These are phyloP conservation scores for Bombus cullumanus DNA, from an alignment of 1,140 invertebrate genomes.

Conservation along the genomic window DNA sequence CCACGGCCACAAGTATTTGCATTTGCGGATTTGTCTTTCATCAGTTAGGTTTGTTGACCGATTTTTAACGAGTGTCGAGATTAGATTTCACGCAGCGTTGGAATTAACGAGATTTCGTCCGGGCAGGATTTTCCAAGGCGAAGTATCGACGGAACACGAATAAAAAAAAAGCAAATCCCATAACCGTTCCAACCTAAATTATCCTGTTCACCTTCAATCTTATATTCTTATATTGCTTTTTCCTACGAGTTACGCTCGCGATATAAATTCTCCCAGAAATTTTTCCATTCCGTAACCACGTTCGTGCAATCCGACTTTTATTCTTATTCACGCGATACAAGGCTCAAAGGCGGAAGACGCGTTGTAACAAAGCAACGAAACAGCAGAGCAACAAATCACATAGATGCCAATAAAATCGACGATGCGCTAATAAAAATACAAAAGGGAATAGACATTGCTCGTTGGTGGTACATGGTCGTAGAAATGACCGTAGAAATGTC, in stretches of 20 bases:
- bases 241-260: background rate
- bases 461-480: background rate
- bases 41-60: background rate
- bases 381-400: background rate
- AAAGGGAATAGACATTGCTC: background rate
- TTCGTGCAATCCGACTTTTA: background rate
- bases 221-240: background rate
- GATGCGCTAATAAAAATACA: constrained; percentile 17
- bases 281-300: background rate
- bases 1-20: constrained; percentile 4
- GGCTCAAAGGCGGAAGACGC: background rate
- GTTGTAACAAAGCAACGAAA: background rate
- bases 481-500: background rate
- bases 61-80: background rate
- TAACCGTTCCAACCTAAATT: background rate
- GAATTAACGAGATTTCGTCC: background rate
- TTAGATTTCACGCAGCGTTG: constrained; percentile 1
- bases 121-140: background rate
- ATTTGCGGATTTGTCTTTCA: background rate
- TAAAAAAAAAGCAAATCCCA: background rate
- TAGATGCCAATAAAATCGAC: constrained; percentile 8
- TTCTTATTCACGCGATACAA: background rate
- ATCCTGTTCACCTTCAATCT: background rate
- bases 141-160: background rate
- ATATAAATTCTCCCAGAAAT: background rate